phyloP scores from a whole-genome alignment of 2,888 invertebrate genomes.

The Chymomyza amoena region DNA sequence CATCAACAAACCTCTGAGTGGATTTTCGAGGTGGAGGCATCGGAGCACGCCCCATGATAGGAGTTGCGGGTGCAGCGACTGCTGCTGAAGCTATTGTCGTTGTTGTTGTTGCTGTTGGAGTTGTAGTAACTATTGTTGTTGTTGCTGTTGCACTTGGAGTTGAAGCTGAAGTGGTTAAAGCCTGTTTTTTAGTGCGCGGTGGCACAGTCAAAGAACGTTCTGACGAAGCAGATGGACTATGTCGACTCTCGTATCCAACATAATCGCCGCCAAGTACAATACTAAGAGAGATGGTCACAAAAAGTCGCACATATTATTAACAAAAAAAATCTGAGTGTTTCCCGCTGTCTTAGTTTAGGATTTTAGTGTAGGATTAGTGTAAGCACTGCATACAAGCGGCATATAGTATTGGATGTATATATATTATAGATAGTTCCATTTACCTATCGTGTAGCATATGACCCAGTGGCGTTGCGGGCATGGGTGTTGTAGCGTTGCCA shows the following conservation, averaged over 20 bases:
- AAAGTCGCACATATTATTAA: conserved; percentile 15
- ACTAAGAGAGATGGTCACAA: conserved; percentile 15
- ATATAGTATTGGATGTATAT: background rate
- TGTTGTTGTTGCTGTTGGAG: conserved; percentile 16
- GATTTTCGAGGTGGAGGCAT: conserved; percentile 76
- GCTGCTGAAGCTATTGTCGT: conserved; percentile 36
- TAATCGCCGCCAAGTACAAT: conserved; percentile 6
- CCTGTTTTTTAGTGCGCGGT: conserved; percentile 71
- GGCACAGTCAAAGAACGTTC: conserved; percentile 69
- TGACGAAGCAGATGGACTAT: conserved; percentile 74
- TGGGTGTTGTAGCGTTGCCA: conserved; percentile 17
- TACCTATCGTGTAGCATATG: background rate
- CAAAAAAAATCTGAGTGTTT: background rate
- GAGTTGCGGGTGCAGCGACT: conserved; percentile 46
- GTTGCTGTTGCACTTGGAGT: conserved; percentile 6
- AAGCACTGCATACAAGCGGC: background rate
- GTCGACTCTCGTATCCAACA: conserved; percentile 56
- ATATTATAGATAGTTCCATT: background rate
- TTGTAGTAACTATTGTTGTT: conserved; percentile 19
- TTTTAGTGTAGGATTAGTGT: background rate
- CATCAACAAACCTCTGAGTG: conserved; percentile 74
- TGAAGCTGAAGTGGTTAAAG: conserved; percentile 17
- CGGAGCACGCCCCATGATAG: conserved; percentile 67
- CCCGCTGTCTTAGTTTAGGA: conserved; percentile 14
- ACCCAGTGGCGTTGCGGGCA: conserved; percentile 24